These are phyloP conservation scores for Syngnathus rostellatus DNA, from an alignment of 2,797 vertebrate species.

Conservation along the genomic window DNA sequence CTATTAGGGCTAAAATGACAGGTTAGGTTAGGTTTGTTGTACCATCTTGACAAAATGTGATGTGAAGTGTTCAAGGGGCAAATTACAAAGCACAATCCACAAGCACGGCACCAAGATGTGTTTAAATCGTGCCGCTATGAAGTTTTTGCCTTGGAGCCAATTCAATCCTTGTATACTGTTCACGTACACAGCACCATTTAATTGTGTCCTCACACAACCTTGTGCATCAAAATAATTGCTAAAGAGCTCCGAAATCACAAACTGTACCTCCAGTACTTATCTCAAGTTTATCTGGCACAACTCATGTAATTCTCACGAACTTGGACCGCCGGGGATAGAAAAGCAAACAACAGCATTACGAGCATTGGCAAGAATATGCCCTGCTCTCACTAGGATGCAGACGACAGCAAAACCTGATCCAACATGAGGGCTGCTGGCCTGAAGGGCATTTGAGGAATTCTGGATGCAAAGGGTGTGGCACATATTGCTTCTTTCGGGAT, in stretches of 20 bases:
- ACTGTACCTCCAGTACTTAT: background rate
- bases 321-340: constrained; percentile 14
- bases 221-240: background rate
- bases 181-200: background rate
- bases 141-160: background rate
- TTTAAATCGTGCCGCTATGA: background rate
- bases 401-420: constrained; percentile 37
- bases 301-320: constrained; percentile 15
- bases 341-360: constrained; percentile 15
- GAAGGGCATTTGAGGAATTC: constrained; percentile 12
- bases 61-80: constrained; percentile 36
- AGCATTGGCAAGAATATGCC: constrained; percentile 14
- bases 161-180: background rate
- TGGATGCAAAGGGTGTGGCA: constrained; percentile 28
- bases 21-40: constrained; percentile 7
- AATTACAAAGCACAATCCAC: background rate
- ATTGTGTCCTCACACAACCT: background rate
- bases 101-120: background rate
- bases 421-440: constrained; percentile 13
- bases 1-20: constrained; percentile 11
- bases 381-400: constrained; percentile 14
- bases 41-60: constrained; percentile 26
- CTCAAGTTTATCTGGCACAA: background rate
- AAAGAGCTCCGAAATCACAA: constrained; percentile 8
- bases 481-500: constrained; percentile 25